Evolutionary conservation across 1,140 invertebrate species (phyloP), one percentile per base, ranked within the genome.

Genomic region (Sycobia sp.): DNA sequence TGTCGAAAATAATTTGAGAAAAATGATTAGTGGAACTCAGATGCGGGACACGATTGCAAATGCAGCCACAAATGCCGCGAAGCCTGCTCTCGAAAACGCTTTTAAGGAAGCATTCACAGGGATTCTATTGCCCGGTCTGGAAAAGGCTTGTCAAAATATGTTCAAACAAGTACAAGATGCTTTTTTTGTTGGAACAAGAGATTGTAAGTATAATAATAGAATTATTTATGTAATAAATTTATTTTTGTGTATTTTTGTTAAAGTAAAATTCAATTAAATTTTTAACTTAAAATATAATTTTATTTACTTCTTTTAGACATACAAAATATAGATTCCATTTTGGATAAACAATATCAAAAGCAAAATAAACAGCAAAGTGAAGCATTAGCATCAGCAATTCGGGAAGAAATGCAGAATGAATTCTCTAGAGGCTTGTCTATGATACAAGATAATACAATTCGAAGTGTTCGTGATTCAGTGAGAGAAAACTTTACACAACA

Each of bases 111-210:
- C 89, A 2, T 90, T 96, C 66, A 83, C 86, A 34, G 88, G 85
- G 44, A 85, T 87, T 57, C 80, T 95, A 16, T 77, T 96, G 69
- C 94, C 95, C 13, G 86, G 87, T 13, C 91, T 94, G 84, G 93
- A 96, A 75, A 90, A 90, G 75, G 87, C 91, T 41, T 91, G 90
- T 70, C 88, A 90, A 69, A 88, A 88, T 68, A 91, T 97, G 84
- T 95, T 95, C 71, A 83, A 87, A 32, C 94, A 97, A 82, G 86
- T 97, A 3, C 93, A 95, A 74, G 89, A 93, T 14, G 86, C 89
- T 3, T 97, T 97, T 76, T 86, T 88, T 39, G 85, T 85, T 66
- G 95, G 95, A 66, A 93, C 92, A 4, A 89, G 88, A 73, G 93
- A 97, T 82, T 95, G 94, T 96, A 84, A 88, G 90, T 65, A 55